Conservation (phyloP, 2,797 vertebrate species). For the Cryptoblepharus egeriae region DNA sequence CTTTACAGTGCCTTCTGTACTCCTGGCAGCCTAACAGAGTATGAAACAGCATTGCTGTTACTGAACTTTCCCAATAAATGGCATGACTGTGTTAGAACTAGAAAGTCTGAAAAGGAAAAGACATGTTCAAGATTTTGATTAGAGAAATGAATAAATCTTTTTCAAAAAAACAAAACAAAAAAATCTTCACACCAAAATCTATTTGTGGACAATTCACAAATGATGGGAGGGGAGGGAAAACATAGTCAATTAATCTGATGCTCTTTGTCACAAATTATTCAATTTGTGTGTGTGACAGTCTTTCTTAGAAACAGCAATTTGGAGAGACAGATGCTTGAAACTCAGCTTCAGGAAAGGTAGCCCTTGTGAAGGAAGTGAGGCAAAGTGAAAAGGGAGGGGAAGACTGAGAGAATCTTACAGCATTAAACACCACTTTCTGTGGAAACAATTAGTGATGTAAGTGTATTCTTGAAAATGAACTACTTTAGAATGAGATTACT, state of each 20-base stretch:
- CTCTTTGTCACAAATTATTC: background rate
- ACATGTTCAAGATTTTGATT: background rate
- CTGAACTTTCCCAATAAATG: slow-evolving; percentile 48
- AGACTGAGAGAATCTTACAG: slow-evolving; percentile 64
- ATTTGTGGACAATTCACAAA: background rate
- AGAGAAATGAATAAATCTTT: background rate
- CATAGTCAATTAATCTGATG: background rate
- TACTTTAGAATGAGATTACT: slow-evolving; percentile 76
- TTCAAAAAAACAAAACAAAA: slow-evolving; percentile 17
- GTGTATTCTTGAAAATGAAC: slow-evolving; percentile 75
- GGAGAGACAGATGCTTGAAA: slow-evolving; percentile 29
- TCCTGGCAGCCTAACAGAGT: background rate
- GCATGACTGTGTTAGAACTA: slow-evolving; percentile 53
- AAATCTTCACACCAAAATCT: background rate
- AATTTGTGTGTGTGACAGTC: background rate
- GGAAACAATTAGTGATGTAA: slow-evolving; percentile 80
- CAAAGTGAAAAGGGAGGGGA: slow-evolving; percentile 45
- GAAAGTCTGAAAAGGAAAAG: slow-evolving; percentile 53
- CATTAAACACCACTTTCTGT: slow-evolving; percentile 79
- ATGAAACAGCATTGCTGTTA: slow-evolving; percentile 45
- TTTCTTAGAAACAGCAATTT: background rate
- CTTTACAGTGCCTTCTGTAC: slow-evolving; percentile 32
- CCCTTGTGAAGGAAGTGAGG: slow-evolving; percentile 50
- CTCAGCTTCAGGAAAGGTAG: slow-evolving; percentile 30
- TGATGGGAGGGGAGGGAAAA: rapidly evolving